Conservation (phyloP, 2,797 vertebrate species). For the Gambelia wislizenii region DNA sequence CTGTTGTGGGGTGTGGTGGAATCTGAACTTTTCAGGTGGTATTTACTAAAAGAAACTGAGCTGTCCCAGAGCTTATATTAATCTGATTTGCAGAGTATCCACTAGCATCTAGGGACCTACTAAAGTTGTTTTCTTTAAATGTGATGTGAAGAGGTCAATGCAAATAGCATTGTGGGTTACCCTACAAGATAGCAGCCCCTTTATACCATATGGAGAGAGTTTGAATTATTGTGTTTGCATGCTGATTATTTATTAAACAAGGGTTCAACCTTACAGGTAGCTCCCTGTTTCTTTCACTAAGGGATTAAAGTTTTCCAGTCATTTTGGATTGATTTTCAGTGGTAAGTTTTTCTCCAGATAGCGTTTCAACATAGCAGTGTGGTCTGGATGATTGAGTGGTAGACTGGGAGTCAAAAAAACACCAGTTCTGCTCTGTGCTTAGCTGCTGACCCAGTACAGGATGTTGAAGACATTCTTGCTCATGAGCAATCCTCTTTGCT, state of each 20-base stretch:
- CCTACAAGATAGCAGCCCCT: conserved; percentile 65
- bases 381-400: conserved; percentile 17
- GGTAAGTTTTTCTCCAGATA: conserved; percentile 55
- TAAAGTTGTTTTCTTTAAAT: conserved; percentile 74
- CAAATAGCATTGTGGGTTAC: conserved; percentile 50
- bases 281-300: conserved; percentile 59
- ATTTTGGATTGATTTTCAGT: conserved; percentile 65
- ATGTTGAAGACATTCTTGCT: conserved; percentile 26
- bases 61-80: conserved; percentile 77
- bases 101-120: conserved; percentile 65
- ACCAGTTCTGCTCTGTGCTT: conserved; percentile 16
- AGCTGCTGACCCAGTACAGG: not conserved
- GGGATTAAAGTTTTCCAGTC: conserved; percentile 66
- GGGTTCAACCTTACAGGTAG: conserved; percentile 55
- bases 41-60: conserved; percentile 72
- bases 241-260: conserved; percentile 71
- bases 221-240: conserved; percentile 70
- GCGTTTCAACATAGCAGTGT: conserved; percentile 28
- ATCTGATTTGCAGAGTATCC: conserved; percentile 76
- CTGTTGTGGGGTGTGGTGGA: conserved; percentile 1
- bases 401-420: conserved; percentile 25
- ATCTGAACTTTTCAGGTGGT: conserved; percentile 69
- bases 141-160: conserved; percentile 71
- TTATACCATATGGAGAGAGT: conserved; percentile 69
- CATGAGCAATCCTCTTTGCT: conserved; percentile 10